Evolutionary conservation across 2,113 vertebrate species (phyloP), one percentile per base, ranked within the genome.

Genomic region (Sander vitreus): DNA sequence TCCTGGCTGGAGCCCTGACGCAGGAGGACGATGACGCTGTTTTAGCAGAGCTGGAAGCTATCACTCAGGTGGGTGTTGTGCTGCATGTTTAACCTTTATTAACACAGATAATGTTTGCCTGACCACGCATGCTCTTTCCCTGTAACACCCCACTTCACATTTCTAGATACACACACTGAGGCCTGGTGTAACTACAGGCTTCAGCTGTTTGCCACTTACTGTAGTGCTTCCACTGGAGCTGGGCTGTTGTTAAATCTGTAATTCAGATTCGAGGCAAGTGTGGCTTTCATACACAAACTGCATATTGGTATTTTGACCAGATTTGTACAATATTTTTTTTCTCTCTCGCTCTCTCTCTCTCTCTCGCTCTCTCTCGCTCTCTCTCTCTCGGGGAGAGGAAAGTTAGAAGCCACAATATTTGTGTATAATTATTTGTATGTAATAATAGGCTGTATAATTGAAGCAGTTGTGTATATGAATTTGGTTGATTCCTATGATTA

Each of bases 1-100:
- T 98, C 45, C 71, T 99, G 94, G 95, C 97, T 3, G 97, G 97
- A 72, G 96, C 93, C 75, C 88, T 98, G 89, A 97, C 97, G 0
- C 94, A 96, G 81, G 97, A 98, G 63, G 97, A 99, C 2, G 96
- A 99, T 78, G 96, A 97, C 0, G 97, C 96, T 60, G 95, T 98
- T 72, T 88, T 98, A 85, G 96, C 96, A 18, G 98, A 99, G 91
- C 88, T 99, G 85, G 91, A 97, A 0, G 91, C 94, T 6, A 97
- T 99, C 87, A 96, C 96, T 94, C 96, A 98, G 97, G 98, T 99
- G 78, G 51, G 66, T 68, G 16, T 62, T 23, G 6, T 21, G 60
- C 25, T 67, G 58, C 27, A 12, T 70, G 23, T 63, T 64, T 58
- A 67, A 79, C 53, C 51, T 84, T 77, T 69, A 54, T 67, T 76